Conservation (phyloP, 1,140 invertebrate species). For the Homarus americanus region DNA sequence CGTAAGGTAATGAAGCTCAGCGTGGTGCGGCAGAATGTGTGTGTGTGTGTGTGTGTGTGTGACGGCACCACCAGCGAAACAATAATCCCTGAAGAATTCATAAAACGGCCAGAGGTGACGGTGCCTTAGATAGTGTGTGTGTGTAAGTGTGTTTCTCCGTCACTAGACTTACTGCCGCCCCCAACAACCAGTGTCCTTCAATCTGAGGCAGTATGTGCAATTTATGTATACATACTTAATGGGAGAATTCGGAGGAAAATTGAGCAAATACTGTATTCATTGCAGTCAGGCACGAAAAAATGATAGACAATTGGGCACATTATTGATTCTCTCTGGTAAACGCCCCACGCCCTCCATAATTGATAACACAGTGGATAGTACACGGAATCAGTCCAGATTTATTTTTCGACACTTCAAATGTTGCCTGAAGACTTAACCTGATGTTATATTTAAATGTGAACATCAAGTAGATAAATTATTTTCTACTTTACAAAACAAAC, state of each 20-base stretch:
- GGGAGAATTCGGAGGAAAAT: constrained; percentile 29
- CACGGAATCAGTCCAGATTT: too few species aligned
- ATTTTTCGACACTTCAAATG: too few species aligned
- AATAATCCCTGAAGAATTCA: not conserved
- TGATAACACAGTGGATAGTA: not conserved
- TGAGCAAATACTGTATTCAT: constrained; percentile 32
- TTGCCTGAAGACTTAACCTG: too few species aligned
- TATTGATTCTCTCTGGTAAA: constrained; percentile 16
- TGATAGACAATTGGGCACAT: constrained; percentile 26
- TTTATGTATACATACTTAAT: constrained; percentile 46
- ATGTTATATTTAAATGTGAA: too few species aligned
- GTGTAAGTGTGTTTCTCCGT: not conserved
- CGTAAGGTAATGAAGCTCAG: too few species aligned
- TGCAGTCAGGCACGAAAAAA: constrained; percentile 19
- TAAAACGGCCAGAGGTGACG: not conserved
- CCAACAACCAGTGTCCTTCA: constrained; percentile 10
- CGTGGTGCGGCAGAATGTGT: too few species aligned
- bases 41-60: too few species aligned
- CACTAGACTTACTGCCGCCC: constrained; percentile 18
- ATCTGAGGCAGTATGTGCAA: constrained; percentile 22
- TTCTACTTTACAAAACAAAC: too few species aligned
- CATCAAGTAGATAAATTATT: too few species aligned
- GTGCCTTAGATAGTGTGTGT: not conserved
- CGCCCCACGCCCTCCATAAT: constrained; percentile 16
- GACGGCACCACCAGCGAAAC: too few species aligned